Conservation (phyloP, 1,140 invertebrate species). For the Tribolium madens region DNA sequence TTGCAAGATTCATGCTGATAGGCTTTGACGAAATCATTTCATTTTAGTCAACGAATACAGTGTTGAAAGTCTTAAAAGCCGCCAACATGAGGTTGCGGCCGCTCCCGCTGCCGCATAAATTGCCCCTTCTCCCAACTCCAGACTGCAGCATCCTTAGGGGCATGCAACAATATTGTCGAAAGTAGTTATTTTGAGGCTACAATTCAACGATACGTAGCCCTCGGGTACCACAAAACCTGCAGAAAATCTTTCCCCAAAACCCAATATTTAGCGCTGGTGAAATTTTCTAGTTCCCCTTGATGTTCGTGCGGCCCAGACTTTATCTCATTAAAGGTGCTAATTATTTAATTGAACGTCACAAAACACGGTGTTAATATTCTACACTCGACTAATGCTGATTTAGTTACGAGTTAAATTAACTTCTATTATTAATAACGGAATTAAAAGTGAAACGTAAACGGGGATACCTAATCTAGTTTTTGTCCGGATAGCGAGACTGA, state of each 20-base stretch:
- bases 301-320: neutral
- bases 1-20: neutral
- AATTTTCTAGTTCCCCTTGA: neutral
- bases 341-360: neutral
- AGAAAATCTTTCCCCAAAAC: neutral
- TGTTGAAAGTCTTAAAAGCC: too few relatives aligned
- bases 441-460: too few relatives aligned
- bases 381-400: neutral
- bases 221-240: neutral
- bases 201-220: conserved; percentile 10
- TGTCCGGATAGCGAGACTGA: too few relatives aligned
- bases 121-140: neutral
- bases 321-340: neutral
- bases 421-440: neutral
- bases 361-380: neutral
- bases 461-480: neutral
- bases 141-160: conserved; percentile 2
- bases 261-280: neutral
- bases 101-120: conserved; percentile 9
- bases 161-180: conserved; percentile 21
- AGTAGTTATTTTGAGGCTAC: conserved; percentile 16
- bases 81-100: too few relatives aligned
- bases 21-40: neutral
- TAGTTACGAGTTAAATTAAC: neutral
- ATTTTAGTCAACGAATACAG: too few relatives aligned